Conservation (phyloP, 1,140 invertebrate genomes). For the Portunus trituberculatus region DNA sequence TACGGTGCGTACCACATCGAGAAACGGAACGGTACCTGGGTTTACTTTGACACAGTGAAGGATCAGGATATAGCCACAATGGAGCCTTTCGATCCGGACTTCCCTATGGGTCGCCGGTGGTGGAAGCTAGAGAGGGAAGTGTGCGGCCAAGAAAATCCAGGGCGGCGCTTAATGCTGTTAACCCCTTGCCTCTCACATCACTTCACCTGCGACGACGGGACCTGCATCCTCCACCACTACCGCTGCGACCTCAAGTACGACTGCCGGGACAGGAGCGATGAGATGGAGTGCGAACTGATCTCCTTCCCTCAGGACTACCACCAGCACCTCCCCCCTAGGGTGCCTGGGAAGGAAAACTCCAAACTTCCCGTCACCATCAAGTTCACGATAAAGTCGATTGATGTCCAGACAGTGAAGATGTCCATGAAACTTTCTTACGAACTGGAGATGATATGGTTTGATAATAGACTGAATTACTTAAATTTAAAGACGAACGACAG, state of each 20-base stretch:
- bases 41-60: slow-evolving; percentile 48
- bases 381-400: slow-evolving; percentile 67
- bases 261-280: slow-evolving; percentile 80
- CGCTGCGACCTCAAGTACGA: slow-evolving; percentile 86
- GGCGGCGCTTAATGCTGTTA: slow-evolving; percentile 47
- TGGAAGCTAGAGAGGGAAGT: slow-evolving; percentile 65
- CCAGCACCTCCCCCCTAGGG: too few relatives aligned
- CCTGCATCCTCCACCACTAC: slow-evolving; percentile 80
- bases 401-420: slow-evolving; percentile 73
- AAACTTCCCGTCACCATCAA: slow-evolving; percentile 64
- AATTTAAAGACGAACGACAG: too few relatives aligned
- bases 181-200: slow-evolving; percentile 77
- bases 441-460: slow-evolving; percentile 74
- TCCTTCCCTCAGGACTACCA: too few relatives aligned
- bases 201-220: slow-evolving; percentile 80
- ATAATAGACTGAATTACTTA: slow-evolving; percentile 62
- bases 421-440: slow-evolving; percentile 72
- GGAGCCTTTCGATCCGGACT: slow-evolving; percentile 44
- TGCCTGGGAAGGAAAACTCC: slow-evolving; percentile 41
- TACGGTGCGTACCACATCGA: slow-evolving; percentile 74
- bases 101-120: slow-evolving; percentile 71
- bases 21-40: slow-evolving; percentile 66
- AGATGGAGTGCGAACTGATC: slow-evolving; percentile 63
- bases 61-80: slow-evolving; percentile 57
- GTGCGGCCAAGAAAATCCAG: slow-evolving; percentile 52